Evolutionary conservation across 2,797 vertebrate species (phyloP).

Genomic region (Sarcophilus harrisii): DNA sequence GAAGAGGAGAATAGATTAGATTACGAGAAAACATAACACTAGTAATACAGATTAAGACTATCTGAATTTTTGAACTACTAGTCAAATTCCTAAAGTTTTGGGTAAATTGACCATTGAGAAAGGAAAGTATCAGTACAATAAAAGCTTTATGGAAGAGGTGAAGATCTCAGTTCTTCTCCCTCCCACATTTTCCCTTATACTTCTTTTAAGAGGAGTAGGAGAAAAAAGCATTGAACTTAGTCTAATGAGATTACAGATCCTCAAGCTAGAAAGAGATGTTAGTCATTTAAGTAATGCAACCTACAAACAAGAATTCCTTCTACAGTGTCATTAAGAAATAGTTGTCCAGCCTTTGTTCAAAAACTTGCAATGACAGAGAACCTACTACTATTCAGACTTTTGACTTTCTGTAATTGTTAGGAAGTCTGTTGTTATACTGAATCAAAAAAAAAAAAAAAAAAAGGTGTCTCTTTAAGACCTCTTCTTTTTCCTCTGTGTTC

Average conservation of each 20-base stretch:
- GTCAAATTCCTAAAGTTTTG: neutral
- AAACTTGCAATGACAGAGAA: neutral
- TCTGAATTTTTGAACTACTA: neutral
- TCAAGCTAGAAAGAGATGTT: neutral
- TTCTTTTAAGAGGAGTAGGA: neutral
- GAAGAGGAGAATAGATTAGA: neutral
- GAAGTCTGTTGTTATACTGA: neutral
- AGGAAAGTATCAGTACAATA: neutral
- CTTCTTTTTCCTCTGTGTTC: neutral
- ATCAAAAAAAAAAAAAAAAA: too few relatives aligned
- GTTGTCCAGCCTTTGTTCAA: neutral
- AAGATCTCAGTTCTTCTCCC: neutral
- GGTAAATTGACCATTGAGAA: neutral
- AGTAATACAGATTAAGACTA: neutral
- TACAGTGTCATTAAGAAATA: neutral
- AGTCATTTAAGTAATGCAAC: neutral
- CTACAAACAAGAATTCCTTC: neutral
- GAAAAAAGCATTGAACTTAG: neutral
- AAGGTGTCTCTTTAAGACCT: neutral
- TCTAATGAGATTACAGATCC: neutral
- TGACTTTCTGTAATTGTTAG: neutral
- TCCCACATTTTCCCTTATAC: neutral
- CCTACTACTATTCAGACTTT: neutral
- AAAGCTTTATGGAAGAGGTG: neutral
- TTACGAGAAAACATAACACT: neutral